Evolutionary conservation across 2,797 vertebrate species (phyloP), one percentile per base, ranked within the genome.

Genomic region (Falco cherrug): DNA sequence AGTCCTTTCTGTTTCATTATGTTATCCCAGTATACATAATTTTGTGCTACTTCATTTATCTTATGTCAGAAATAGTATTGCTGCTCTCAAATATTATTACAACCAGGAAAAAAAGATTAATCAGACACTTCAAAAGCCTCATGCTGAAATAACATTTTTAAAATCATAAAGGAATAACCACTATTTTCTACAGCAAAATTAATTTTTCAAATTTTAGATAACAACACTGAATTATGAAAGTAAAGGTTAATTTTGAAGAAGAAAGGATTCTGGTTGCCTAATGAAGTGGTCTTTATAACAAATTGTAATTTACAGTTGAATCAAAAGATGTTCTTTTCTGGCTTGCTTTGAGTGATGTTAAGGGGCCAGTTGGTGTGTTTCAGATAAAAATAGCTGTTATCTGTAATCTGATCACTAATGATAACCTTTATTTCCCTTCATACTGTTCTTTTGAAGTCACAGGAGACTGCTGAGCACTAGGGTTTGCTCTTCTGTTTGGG

Each of bases 61-160:
- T 94, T 69, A 37, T 93, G 91, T 93, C 95, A 94, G 90, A 89
- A 95, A 65, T 76, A 93, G 85, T 94, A 89, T 84, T 94, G 53
- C 71, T 84, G 31, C 41, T 95, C 73, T 93, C 3, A 13, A 76
- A 51, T 12, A 6, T 92, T 96, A 91, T 93, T 93, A 56, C 47
- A 95, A 91, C 73, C 41, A 68, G 65, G 43, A 15, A 78, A 82
- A 73, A 81, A 95, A 95, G 87, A 96, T 87, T 75, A 96, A 91
- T 95, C 85, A 85, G 92, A 53, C 22, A 33, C 28, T 97, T 97
- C 77, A 70, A 81, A 95, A 77, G 20, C 79, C 54, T 81, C 57
- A 48, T 79, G 35, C 29, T 89, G 73, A 90, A 87, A 64, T 79
- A 87, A 75, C 45, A 47, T 94, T 94, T 95, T 96, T 63, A 21